A percentile compares a stretch with the other conserved stretches of the same genome.
These are phyloP conservation scores for Aphidius colemani DNA, from an alignment of 2,888 invertebrate genomes.

Conservation along the genomic window DNA sequence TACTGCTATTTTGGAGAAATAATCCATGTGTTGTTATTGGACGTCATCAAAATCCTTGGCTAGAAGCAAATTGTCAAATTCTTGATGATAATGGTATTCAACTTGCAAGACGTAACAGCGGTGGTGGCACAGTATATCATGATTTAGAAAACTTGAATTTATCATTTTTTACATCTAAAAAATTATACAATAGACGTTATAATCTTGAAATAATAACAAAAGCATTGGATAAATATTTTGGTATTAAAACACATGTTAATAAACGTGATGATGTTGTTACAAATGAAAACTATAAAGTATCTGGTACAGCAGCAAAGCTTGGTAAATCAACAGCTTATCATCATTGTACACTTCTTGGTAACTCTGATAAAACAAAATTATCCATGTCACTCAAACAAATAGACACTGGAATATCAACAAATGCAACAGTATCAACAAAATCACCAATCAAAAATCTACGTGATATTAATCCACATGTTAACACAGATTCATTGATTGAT, in stretches of 20 bases:
- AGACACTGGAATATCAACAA: slow-evolving; percentile 60
- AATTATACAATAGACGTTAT: slow-evolving; percentile 81
- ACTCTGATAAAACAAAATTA: slow-evolving; percentile 78
- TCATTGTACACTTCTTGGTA: slow-evolving; percentile 92
- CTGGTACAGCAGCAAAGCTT: slow-evolving; percentile 93
- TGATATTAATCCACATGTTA: slow-evolving; percentile 74
- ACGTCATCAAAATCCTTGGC: slow-evolving; percentile 95
- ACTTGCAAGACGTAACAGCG: slow-evolving; percentile 89
- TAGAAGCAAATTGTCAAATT: slow-evolving; percentile 80
- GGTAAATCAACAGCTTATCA: slow-evolving; percentile 92
- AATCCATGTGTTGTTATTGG: slow-evolving; percentile 95
- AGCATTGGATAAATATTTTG: slow-evolving; percentile 82
- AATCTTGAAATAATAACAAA: slow-evolving; percentile 87
- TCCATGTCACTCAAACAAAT: slow-evolving; percentile 74
- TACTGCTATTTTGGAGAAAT: slow-evolving; percentile 91
- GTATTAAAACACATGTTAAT: slow-evolving; percentile 76
- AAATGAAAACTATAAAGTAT: slow-evolving; percentile 79
- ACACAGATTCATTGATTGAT: slow-evolving; percentile 73
- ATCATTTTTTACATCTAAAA: slow-evolving; percentile 85
- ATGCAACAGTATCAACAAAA: slow-evolving; percentile 83
- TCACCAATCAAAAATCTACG: slow-evolving; percentile 83
- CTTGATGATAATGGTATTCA: slow-evolving; percentile 71
- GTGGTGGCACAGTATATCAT: slow-evolving; percentile 96
- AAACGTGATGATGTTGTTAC: slow-evolving; percentile 86
- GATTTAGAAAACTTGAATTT: slow-evolving; percentile 92